A percentile compares a stretch with the other conserved stretches of the same genome.
These are phyloP conservation scores for Sphinx pinastri DNA, from an alignment of 2,888 invertebrate genomes.

Conservation along the genomic window DNA sequence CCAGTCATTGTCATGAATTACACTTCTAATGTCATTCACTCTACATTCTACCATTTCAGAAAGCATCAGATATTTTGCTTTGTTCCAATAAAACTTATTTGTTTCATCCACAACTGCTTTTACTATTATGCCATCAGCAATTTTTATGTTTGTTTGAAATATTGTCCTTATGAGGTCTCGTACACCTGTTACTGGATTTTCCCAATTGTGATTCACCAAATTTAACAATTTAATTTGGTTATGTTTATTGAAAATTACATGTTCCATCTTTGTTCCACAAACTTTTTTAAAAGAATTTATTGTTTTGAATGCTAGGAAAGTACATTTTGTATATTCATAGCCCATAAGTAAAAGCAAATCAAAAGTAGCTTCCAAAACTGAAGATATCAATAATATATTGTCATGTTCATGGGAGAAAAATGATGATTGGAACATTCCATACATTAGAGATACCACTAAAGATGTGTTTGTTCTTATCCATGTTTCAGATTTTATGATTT, in stretches of 20 bases:
- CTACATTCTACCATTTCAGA: slow-evolving; percentile 72
- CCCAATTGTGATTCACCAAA: slow-evolving; percentile 85
- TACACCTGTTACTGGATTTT: slow-evolving; percentile 83
- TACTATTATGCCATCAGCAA: slow-evolving; percentile 52
- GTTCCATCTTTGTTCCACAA: slow-evolving; percentile 58
- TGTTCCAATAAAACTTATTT: slow-evolving; percentile 82
- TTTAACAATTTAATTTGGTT: slow-evolving; percentile 71
- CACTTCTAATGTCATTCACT: slow-evolving; percentile 39
- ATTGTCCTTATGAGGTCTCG: slow-evolving; percentile 79
- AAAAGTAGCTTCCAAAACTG: slow-evolving; percentile 54
- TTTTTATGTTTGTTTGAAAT: slow-evolving; percentile 67
- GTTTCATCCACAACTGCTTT: slow-evolving; percentile 57
- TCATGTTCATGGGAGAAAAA: slow-evolving; percentile 50
- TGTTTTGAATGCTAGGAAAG: slow-evolving; percentile 80
- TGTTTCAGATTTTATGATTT: slow-evolving; percentile 50
- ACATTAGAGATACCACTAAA: slow-evolving; percentile 64
- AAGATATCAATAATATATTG: slow-evolving; percentile 36
- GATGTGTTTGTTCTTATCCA: slow-evolving; percentile 40
- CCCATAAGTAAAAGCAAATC: slow-evolving; percentile 60
- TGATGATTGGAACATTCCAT: slow-evolving; percentile 75
- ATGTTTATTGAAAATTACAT: slow-evolving; percentile 50
- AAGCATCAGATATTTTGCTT: slow-evolving; percentile 84
- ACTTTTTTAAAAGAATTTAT: slow-evolving; percentile 73
- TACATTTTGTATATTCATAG: slow-evolving; percentile 80
- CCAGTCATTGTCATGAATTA: slow-evolving; percentile 52